phyloP scores from a whole-genome alignment of 2,888 invertebrate species.

The Oscheius myriophilus region DNA sequence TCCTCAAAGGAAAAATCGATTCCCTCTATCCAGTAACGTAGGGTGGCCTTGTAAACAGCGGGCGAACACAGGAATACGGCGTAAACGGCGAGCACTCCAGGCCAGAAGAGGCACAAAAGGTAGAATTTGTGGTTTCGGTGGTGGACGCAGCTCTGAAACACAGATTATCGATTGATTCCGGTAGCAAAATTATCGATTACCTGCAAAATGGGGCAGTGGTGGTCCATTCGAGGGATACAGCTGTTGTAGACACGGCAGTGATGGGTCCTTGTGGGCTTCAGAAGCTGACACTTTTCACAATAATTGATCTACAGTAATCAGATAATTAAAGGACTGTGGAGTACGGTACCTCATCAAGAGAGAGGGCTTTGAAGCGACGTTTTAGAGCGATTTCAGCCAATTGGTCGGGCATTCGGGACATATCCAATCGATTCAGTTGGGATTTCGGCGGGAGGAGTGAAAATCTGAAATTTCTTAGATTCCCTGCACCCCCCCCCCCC shows the following conservation, averaged over 20 bases:
- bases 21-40: background rate
- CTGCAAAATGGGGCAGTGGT: conserved; percentile 54
- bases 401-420: too few relatives aligned
- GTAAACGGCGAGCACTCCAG: conserved; percentile 37
- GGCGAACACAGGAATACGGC: conserved; percentile 15
- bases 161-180: background rate
- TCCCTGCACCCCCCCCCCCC: too few relatives aligned
- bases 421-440: background rate
- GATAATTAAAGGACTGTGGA: background rate
- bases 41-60: background rate
- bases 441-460: conserved; percentile 19
- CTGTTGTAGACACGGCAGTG: conserved; percentile 44
- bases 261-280: conserved; percentile 49
- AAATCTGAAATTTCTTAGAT: conserved; percentile 19
- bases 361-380: too few relatives aligned
- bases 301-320: conserved; percentile 20
- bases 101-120: conserved; percentile 47
- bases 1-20: conserved; percentile 11
- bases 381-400: too few relatives aligned
- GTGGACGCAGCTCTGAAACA: conserved; percentile 44
- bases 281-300: conserved; percentile 38
- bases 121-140: conserved; percentile 48
- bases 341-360: too few relatives aligned
- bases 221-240: conserved; percentile 53
- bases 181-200: conserved; percentile 25